Evolutionary conservation across 2,797 vertebrate species (phyloP).

Genomic region (Lepidocolaptes lacrymiger): DNA sequence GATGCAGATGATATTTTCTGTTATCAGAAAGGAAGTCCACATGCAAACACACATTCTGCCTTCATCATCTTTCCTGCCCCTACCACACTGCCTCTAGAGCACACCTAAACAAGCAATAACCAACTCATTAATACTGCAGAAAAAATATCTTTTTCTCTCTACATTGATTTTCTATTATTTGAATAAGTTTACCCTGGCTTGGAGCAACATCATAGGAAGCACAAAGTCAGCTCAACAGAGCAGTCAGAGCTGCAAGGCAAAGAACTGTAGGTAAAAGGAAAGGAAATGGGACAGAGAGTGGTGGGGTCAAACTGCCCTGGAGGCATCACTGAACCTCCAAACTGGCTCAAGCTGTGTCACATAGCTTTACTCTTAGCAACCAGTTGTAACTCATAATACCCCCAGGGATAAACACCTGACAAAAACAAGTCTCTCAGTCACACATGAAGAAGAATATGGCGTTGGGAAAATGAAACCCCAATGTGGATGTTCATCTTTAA

Average conservation of each 20-base stretch:
- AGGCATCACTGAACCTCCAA: background rate
- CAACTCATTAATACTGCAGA: background rate
- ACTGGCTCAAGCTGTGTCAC: background rate
- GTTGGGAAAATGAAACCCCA: background rate
- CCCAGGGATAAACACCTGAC: background rate
- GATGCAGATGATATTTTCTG: background rate
- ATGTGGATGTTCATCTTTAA: background rate
- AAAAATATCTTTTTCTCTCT: fast-evolving
- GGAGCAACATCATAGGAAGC: background rate
- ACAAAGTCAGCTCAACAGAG: background rate
- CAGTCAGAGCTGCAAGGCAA: background rate
- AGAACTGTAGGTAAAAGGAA: background rate
- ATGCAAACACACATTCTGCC: background rate
- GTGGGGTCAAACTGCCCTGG: background rate
- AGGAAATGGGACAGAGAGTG: background rate
- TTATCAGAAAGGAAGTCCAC: background rate
- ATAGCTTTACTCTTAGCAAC: background rate
- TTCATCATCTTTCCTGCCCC: background rate
- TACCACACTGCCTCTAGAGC: background rate
- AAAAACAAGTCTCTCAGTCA: background rate
- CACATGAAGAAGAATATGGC: background rate
- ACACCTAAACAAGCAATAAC: background rate
- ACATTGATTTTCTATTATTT: background rate
- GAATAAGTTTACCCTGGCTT: background rate
- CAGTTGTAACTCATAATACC: background rate